These are phyloP conservation scores for Ceratina calcarata DNA, from an alignment of 1,140 invertebrate species.

Conservation along the genomic window DNA sequence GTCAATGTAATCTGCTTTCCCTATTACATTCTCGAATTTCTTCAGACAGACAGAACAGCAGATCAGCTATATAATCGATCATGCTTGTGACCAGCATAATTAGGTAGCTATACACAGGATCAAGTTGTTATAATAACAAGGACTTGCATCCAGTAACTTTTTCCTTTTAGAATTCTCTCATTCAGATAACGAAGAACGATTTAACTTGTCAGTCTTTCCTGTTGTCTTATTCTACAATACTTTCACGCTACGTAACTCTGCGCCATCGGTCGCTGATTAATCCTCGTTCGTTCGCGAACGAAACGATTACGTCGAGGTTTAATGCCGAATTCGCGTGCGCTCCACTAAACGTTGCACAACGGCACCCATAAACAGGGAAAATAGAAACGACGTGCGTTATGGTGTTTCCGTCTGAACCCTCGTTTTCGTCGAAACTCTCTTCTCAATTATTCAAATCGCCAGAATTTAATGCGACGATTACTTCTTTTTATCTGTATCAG, in stretches of 20 bases:
- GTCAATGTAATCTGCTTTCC: not conserved
- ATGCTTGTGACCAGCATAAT: constrained; percentile 1
- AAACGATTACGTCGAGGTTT: not conserved
- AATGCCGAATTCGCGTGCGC: constrained; percentile 24
- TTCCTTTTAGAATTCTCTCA: not conserved
- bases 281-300: not conserved
- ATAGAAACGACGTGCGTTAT: not conserved
- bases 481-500: too few relatives aligned
- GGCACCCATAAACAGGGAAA: not conserved
- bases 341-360: constrained; percentile 2
- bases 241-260: not conserved
- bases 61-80: not conserved
- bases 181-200: not conserved
- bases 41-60: not conserved
- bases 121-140: not conserved
- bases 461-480: too few relatives aligned
- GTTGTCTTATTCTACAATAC: not conserved
- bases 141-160: not conserved
- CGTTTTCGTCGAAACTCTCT: too few relatives aligned
- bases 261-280: not conserved
- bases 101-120: too few relatives aligned
- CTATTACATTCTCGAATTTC: not conserved
- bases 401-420: not conserved
- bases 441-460: too few relatives aligned
- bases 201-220: not conserved